Conservation (phyloP, 2,113 vertebrate genomes). For the Progne subis region DNA sequence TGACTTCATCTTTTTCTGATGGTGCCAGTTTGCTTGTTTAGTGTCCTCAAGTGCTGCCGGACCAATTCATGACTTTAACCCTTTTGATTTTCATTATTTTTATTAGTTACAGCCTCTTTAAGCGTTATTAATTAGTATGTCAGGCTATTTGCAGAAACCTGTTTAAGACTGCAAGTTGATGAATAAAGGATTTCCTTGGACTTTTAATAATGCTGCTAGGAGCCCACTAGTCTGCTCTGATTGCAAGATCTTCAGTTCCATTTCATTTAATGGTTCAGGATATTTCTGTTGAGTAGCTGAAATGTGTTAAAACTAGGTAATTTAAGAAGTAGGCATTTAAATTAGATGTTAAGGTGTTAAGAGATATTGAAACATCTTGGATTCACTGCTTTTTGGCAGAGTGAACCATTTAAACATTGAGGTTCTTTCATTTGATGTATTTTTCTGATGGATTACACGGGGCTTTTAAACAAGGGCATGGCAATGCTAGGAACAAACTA, state of each 20-base stretch:
- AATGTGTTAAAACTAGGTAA: neutral
- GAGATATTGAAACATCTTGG: neutral
- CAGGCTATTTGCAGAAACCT: constrained; percentile 2
- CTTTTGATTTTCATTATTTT: neutral
- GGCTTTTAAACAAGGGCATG: constrained; percentile 21
- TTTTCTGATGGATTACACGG: constrained; percentile 10
- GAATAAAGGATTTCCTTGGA: neutral
- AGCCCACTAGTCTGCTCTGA: neutral
- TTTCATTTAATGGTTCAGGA: neutral
- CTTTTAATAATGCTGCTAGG: neutral
- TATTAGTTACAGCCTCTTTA: neutral
- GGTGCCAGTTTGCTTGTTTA: neutral
- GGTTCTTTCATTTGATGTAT: neutral
- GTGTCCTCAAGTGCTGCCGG: neutral
- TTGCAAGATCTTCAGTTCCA: neutral
- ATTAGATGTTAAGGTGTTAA: neutral
- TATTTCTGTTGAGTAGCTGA: neutral
- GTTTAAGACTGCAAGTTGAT: neutral
- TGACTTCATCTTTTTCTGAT: neutral
- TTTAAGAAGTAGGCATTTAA: neutral
- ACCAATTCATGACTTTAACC: neutral
- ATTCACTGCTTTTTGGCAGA: neutral
- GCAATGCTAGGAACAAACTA: constrained; percentile 26
- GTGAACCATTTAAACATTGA: constrained; percentile 9
- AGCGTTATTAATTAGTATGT: neutral